Percentiles rank a stretch among this genome's conserved stretches.
Evolutionary conservation across 2,888 invertebrate species (phyloP).

Genomic region (Tribolium freemani): DNA sequence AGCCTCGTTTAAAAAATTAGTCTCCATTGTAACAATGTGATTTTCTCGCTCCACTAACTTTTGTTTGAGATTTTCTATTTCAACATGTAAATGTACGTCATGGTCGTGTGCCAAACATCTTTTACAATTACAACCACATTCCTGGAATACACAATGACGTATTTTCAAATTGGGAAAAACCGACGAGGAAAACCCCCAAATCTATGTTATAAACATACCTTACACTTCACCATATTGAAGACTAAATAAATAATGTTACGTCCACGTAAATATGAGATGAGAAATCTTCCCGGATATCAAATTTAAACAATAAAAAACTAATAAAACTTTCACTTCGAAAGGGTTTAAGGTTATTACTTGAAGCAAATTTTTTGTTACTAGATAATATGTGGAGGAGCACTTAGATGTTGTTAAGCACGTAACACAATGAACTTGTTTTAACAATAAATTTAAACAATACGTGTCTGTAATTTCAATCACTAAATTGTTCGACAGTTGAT

Average conservation of each 20-base stretch:
- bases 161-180: conserved; percentile 41
- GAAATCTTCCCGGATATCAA: not conserved
- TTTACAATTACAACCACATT: conserved; percentile 75
- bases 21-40: conserved; percentile 89
- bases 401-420: not conserved
- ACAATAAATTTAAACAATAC: not conserved
- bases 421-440: not conserved
- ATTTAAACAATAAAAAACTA: not conserved
- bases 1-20: conserved; percentile 83
- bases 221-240: conserved; percentile 50
- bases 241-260: conserved; percentile 3
- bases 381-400: not conserved
- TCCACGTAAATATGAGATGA: not conserved
- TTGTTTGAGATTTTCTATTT: conserved; percentile 89
- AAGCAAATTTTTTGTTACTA: not conserved
- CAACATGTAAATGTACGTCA: conserved; percentile 84
- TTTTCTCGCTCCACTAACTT: conserved; percentile 85
- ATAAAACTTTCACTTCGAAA: not conserved
- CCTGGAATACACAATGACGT: conserved; percentile 61
- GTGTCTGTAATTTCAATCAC: not conserved
- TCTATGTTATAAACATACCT: conserved; percentile 37
- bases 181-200: conserved; percentile 49
- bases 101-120: conserved; percentile 68
- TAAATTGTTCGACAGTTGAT: not conserved
- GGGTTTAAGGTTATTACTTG: not conserved